These are phyloP conservation scores for Mellilla xanthometata DNA, from an alignment of 2,888 invertebrate genomes.

Conservation along the genomic window DNA sequence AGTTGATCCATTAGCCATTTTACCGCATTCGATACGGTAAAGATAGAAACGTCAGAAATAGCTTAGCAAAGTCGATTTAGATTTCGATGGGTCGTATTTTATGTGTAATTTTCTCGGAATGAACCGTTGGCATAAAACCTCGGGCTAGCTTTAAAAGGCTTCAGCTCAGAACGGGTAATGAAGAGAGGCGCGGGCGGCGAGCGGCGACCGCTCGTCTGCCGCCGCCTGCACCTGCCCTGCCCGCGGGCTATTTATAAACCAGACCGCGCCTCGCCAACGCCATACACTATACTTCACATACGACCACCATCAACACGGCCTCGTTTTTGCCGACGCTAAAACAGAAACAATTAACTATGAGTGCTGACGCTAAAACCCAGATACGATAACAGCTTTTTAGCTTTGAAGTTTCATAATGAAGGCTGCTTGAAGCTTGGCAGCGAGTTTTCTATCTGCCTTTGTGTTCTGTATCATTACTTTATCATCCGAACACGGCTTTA, in stretches of 20 bases:
- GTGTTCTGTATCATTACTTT: conserved; percentile 17
- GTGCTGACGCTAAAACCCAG: conserved; percentile 13
- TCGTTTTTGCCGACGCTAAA: conserved; percentile 19
- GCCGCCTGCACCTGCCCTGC: conserved; percentile 59
- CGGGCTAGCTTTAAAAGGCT: conserved; percentile 25
- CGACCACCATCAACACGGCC: conserved; percentile 22
- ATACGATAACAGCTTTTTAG: conserved; percentile 12
- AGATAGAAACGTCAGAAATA: conserved; percentile 19
- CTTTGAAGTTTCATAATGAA: conserved; percentile 12
- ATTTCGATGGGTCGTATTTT: conserved; percentile 23
- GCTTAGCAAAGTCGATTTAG: conserved; percentile 19
- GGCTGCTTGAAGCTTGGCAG: conserved; percentile 4
- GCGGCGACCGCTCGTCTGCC: conserved; percentile 76
- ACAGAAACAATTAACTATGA: conserved; percentile 19
- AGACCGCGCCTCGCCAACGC: conserved; percentile 63
- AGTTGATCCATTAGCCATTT: conserved; percentile 13
- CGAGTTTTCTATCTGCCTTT: conserved; percentile 15
- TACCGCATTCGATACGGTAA: conserved; percentile 9
- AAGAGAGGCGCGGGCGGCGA: conserved; percentile 56
- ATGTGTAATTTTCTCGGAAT: conserved; percentile 25
- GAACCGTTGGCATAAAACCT: conserved; percentile 26
- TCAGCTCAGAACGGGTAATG: conserved; percentile 20
- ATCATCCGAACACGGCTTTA: conserved; percentile 21
- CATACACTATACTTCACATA: too few relatives aligned
- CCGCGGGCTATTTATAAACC: conserved; percentile 77